These are phyloP conservation scores for Chironomus tentans DNA, from an alignment of 2,888 invertebrate species.

Conservation along the genomic window DNA sequence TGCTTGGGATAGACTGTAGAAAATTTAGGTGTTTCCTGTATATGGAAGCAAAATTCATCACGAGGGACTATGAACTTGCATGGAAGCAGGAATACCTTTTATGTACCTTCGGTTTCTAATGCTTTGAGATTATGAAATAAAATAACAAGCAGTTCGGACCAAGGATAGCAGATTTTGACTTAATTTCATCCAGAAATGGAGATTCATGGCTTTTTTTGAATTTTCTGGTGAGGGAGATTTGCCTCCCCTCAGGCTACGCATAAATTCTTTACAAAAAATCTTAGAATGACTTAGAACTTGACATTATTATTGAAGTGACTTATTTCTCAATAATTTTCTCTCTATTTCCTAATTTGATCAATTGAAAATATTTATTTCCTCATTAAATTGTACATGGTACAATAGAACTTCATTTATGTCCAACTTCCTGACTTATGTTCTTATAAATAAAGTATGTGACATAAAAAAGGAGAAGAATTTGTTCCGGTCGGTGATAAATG, in stretches of 20 bases:
- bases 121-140: background rate
- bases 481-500: background rate
- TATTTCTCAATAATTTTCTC: too few species aligned
- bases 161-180: background rate
- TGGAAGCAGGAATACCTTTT: background rate
- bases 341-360: too few species aligned
- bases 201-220: too few species aligned
- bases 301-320: background rate
- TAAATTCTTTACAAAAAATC: too few species aligned
- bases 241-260: too few species aligned
- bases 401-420: too few species aligned
- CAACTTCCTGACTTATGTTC: too few species aligned
- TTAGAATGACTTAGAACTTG: background rate
- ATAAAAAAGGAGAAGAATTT: background rate
- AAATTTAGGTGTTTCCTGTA: background rate
- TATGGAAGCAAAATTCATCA: constrained; percentile 6
- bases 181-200: too few species aligned
- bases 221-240: too few species aligned
- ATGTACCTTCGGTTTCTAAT: background rate
- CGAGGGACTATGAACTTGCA: background rate
- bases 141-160: constrained; percentile 8
- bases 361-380: background rate
- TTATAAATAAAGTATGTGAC: too few species aligned
- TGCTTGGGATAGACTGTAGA: too few species aligned
- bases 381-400: background rate